Evolutionary conservation across 2,113 vertebrate species (phyloP), one percentile per base, ranked within the genome.

Genomic region (Cynoglossus semilaevis): DNA sequence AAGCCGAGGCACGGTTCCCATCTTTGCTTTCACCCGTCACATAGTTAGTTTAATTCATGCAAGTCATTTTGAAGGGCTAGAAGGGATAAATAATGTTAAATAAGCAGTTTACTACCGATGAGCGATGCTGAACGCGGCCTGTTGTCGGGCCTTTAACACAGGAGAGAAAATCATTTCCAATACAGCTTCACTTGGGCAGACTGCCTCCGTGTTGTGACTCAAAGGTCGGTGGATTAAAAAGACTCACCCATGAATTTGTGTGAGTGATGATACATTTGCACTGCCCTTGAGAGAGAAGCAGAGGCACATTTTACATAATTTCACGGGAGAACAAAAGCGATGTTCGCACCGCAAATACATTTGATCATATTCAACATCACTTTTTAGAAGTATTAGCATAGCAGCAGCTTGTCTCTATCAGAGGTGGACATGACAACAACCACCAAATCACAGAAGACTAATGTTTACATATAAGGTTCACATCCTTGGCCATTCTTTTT

Each of bases 141-240:
- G 58, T 41, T 74, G 53, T 15, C 12, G 12, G 15, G n/a, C 40
- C 51, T 61, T 37, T 34, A 50, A 46, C 1, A 1, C 37, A 40
- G 18, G 57, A 57, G 51, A 58, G 53, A 57, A 67, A 55, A 37
- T 47, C 5, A 35, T 64, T 52, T 71, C 64, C 42, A 67, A 55
- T 41, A 19, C n/a, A 50, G 29, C 40, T 61, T 51, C 53, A 51
- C 43, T 66, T 6, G 34, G 43, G 52, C 58, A 59, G 54, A 35
- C 8, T 43, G 29, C 51, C 40, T 71, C 62, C 22, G 2, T 48
- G 55, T 47, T 66, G 53, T 53, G 53, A 75, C 76, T 76, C 62
- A 81, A 67, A 84, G 74, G 77, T 82, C 77, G 70, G 51, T 16
- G 62, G 55, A 67, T 49, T 60, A 61, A 71, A 83, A 78, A 72